phyloP scores from a whole-genome alignment of 2,797 vertebrate species.

The Pipistrellus pipistrellus region DNA sequence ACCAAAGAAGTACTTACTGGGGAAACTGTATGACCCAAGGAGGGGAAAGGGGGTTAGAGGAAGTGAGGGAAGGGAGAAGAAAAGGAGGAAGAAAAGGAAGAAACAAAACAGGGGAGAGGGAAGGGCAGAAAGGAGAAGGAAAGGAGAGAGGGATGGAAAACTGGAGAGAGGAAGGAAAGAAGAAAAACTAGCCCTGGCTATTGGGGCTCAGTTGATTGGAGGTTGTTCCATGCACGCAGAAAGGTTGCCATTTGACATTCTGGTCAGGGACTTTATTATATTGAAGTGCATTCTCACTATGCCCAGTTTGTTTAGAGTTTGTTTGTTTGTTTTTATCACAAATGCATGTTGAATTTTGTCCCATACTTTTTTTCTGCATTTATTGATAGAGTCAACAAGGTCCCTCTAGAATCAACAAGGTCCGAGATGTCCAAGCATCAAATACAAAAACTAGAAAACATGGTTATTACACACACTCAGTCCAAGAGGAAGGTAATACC shows the following conservation, averaged over 20 bases:
- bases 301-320: too few species aligned
- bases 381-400: too few species aligned
- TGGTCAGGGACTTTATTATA: neutral
- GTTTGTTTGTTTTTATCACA: too few species aligned
- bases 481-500: neutral
- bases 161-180: neutral
- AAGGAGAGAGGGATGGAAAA: neutral
- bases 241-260: neutral
- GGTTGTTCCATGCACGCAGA: neutral
- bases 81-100: neutral
- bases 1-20: neutral
- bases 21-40: neutral
- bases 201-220: neutral
- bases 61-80: neutral
- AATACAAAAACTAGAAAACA: neutral
- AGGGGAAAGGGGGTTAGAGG: neutral
- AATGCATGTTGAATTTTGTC: too few species aligned
- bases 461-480: neutral
- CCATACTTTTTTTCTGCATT: too few species aligned
- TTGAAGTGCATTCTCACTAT: too few species aligned
- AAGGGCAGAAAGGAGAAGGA: neutral
- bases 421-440: neutral
- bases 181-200: neutral
- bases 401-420: too few species aligned
- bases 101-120: rapidly evolving